A percentile compares a stretch with the other conserved stretches of the same genome.
phyloP scores from a whole-genome alignment of 2,797 vertebrate genomes.

The Bucorvus abyssinicus region DNA sequence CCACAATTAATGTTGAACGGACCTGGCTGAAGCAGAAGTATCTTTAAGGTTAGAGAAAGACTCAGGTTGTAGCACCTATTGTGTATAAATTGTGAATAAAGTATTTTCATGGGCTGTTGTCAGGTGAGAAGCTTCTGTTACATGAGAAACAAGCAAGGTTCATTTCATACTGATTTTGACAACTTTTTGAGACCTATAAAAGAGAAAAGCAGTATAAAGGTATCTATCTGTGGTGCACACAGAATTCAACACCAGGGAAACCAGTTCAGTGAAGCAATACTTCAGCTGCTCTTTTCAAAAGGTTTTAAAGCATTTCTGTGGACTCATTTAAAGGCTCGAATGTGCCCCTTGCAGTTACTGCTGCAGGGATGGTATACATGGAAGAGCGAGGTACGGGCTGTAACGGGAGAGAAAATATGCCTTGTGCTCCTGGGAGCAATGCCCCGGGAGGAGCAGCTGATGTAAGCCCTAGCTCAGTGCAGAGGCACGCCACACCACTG shows the following conservation, averaged over 20 bases:
- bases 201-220: conserved; percentile 58
- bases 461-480: rapidly evolving
- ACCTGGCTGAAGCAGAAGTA: neutral
- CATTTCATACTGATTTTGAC: conserved; percentile 62
- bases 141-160: conserved; percentile 57
- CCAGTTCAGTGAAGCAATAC: conserved; percentile 2
- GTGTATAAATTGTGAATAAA: conserved; percentile 28
- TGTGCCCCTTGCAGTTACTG: neutral
- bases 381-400: neutral
- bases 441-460: neutral
- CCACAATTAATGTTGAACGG: neutral
- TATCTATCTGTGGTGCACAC: neutral
- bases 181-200: conserved; percentile 46
- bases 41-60: conserved; percentile 31
- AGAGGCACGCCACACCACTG: rapidly evolving
- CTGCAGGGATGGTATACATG: neutral
- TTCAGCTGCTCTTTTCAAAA: conserved; percentile 58
- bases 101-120: conserved; percentile 40
- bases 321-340: neutral
- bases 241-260: conserved; percentile 53
- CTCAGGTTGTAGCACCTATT: neutral
- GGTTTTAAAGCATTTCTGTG: conserved; percentile 44
- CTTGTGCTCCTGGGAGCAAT: neutral
- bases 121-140: conserved; percentile 31
- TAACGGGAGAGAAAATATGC: neutral